Conservation (phyloP, 2,113 vertebrate genomes). For the Ceratotherium simum region DNA sequence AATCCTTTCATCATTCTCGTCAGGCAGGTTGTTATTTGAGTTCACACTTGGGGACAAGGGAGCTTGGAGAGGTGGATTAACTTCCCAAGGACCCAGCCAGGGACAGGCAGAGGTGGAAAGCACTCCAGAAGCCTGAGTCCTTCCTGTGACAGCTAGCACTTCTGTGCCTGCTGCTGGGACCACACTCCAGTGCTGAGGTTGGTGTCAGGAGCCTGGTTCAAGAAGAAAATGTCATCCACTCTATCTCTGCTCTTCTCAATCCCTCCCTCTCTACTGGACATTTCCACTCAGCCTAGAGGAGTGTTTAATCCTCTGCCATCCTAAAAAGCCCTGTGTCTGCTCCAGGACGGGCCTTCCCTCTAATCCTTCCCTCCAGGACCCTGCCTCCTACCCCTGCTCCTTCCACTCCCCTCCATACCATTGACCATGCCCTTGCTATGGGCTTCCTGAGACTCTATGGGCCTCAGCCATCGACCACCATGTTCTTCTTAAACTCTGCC, state of each 20-base stretch:
- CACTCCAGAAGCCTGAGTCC: neutral
- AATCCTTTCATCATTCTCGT: neutral
- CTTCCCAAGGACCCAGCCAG: neutral
- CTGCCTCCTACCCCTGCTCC: neutral
- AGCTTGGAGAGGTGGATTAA: neutral
- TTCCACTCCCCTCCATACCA: neutral
- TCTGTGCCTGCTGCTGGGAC: neutral
- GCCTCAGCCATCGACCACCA: neutral
- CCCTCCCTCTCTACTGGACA: neutral
- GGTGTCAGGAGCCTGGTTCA: neutral
- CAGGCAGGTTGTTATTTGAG: too few species aligned
- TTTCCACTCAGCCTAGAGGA: neutral
- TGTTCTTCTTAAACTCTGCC: neutral
- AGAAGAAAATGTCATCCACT: neutral
- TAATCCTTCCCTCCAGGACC: neutral
- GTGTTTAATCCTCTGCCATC: neutral
- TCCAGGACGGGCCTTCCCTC: neutral
- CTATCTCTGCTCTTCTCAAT: neutral
- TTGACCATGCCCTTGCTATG: neutral
- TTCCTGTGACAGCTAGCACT: neutral
- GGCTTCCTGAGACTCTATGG: accelerated
- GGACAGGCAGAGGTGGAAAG: neutral
- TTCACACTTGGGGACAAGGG: neutral
- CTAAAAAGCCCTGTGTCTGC: neutral
- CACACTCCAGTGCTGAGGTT: accelerated